Evolutionary conservation across 2,113 vertebrate genomes (phyloP), one percentile per base, ranked within the genome.

Genomic region (Zosterops japonicus): DNA sequence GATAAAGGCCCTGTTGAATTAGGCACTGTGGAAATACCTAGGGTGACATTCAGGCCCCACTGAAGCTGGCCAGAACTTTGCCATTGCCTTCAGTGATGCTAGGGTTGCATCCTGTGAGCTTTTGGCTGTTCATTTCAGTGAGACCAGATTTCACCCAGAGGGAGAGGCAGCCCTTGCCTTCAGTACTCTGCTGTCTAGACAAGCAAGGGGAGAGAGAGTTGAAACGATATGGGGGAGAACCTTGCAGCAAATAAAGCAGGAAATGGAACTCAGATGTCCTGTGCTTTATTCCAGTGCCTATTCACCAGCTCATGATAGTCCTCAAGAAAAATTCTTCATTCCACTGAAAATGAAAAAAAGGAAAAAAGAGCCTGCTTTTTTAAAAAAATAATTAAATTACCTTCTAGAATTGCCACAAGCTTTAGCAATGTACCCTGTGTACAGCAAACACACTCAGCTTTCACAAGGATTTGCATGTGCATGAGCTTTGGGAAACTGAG

Each of bases 101-200:
- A 16, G n/a, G 46, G 47, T 39, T 93, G 50, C 67, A 72, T 46
- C 63, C 50, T 59, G 29, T 65, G 36, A 88, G 53, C 9, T 1
- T 83, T 83, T 68, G 78, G 63, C 71, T 83, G 19, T 63, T 86
- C 90, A 63, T 90, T 95, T 91, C 90, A 88, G 59, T 25, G 50
- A 85, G 85, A 77, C 50, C 75, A 86, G 87, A 77, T 93, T 96
- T 95, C 83, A 97, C 71, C 60, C 87, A 71, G 31, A 88, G 83
- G 87, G 79, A 90, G 68, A 88, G 36, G 52, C 55, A 83, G 52
- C 42, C 64, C 24, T 69, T 78, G 90, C 88, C 63, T 95, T 86
- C 47, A 88, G 72, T n/a, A 14, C 52, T 87, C 41, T 72, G 71
- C 79, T 83, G 85, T 88, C 92, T 94, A 86, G 83, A 93, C 47